These are phyloP conservation scores for Antedon mediterranea DNA, from an alignment of 53 echinoderm and acorn worm genomes.

Conservation along the genomic window DNA sequence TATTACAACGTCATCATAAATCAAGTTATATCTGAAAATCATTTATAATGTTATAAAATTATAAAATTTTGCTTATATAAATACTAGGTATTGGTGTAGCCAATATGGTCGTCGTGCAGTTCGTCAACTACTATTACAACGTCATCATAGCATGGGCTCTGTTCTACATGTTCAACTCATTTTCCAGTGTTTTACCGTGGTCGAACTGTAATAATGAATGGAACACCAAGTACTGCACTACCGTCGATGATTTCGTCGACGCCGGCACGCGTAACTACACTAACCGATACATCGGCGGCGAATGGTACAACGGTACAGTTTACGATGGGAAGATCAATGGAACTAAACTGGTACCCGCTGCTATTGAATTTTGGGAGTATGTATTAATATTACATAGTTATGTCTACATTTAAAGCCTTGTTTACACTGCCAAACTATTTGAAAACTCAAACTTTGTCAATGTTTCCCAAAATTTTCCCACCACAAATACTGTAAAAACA, in stretches of 20 bases:
- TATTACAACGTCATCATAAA: no score
- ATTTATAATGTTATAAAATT: no score
- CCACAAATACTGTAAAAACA: no score
- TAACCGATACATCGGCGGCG: neutral
- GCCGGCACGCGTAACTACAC: constrained; percentile 18
- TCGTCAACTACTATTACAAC: constrained; percentile 82
- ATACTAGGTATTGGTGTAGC: constrained; percentile 79
- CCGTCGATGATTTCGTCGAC: constrained; percentile 10
- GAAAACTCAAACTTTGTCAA: no score
- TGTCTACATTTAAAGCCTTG: no score
- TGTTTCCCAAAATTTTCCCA: no score
- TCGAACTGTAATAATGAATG: constrained; percentile 71
- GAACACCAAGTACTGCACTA: constrained; percentile 51
- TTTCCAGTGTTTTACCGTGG: constrained; percentile 70
- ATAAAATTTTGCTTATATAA: no score
- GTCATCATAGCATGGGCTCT: constrained; percentile 91
- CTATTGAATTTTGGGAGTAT: constrained; percentile 93
- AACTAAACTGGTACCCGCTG: neutral
- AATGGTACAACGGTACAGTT: constrained; percentile 2
- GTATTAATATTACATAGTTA: no score
- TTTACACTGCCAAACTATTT: no score
- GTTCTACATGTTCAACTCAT: constrained; percentile 94
- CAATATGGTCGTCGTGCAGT: constrained; percentile 63
- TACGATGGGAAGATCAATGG: neutral
- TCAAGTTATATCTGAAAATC: no score